Evolutionary conservation across 2,797 vertebrate genomes (phyloP).

Genomic region (Picus viridis): DNA sequence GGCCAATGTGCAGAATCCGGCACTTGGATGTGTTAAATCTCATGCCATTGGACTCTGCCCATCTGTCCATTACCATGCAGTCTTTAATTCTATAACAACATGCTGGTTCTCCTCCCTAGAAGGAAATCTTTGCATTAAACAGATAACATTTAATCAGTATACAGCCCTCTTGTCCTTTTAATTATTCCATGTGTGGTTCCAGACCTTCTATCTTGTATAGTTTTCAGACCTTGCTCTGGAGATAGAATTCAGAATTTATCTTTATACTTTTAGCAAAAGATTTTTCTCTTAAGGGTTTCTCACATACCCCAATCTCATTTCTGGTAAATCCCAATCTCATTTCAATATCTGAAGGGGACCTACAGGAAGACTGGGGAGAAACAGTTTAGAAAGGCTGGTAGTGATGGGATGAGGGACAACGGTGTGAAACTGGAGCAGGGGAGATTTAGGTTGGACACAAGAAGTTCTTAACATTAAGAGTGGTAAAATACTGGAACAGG

Average conservation of each 20-base stretch:
- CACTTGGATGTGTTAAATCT: too few relatives aligned
- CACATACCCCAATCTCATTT: neutral
- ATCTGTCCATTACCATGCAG: neutral
- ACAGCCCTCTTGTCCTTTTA: neutral
- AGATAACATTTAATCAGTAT: neutral
- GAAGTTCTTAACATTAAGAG: too few relatives aligned
- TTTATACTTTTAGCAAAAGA: neutral
- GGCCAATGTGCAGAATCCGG: too few relatives aligned
- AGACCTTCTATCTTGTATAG: neutral
- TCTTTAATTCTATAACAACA: neutral
- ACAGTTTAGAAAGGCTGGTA: too few relatives aligned
- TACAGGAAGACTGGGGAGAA: too few relatives aligned
- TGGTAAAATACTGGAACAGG: too few relatives aligned
- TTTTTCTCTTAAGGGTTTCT: neutral
- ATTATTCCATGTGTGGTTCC: neutral
- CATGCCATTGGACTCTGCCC: too few relatives aligned
- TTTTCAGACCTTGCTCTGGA: neutral
- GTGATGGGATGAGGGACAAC: too few relatives aligned
- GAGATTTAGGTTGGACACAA: too few relatives aligned
- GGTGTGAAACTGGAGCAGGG: too few relatives aligned
- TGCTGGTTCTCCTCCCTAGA: neutral
- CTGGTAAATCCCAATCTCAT: too few relatives aligned
- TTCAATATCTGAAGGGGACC: too few relatives aligned
- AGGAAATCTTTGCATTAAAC: neutral
- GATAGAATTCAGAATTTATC: neutral